Evolutionary conservation across 1,140 invertebrate genomes (phyloP), one percentile per base, ranked within the genome.

Genomic region (Drosophila biarmipes): DNA sequence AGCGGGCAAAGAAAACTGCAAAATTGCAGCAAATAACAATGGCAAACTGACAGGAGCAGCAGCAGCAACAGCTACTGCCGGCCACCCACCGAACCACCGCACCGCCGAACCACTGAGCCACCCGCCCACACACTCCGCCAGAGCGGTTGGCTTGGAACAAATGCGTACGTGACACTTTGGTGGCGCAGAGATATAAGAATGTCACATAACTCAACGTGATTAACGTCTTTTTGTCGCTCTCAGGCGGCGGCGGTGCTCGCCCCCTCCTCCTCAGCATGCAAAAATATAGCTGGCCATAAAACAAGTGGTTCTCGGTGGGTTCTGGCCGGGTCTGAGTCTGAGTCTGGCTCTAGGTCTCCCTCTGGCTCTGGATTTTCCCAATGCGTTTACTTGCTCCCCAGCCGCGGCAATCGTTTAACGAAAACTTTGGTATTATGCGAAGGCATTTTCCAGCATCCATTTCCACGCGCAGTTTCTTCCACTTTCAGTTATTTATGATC

Each of bases 131-230:
- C 15, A 27, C 45, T 37, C 45, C 62, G 24, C 35, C 64, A 15
- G 51, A 80, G 46, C 55, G 66, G 72, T 87, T 72, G 40, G 75
- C 62, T 53, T 69, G 75, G 63, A 87, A 80, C 84, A 89, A 87
- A 87, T 87, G 84, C 84, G 84, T 84, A 89, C 84, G 84, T 87
- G 84, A 87, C 84, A 89, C 84, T 87, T 86, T 84, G 84, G 84
- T 89, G 84, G 84, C 79, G 80, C 79, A 87, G 84, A 87, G 82
- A 87, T 87, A 87, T 87, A 87, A 79, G 79, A 84, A 77, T 69
- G 84, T 87, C 82, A 89, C 82, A 87, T 87, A 87, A 87, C 82
- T 87, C 82, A 87, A 73, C 79, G 84, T 87, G 84, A 87, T 87
- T 87, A 87, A 87, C 82, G 82, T 87, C 79, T 89, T 87, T 78